These are phyloP conservation scores for Corella eumyota DNA, from an alignment of 23 tunicate species.

Conservation along the genomic window DNA sequence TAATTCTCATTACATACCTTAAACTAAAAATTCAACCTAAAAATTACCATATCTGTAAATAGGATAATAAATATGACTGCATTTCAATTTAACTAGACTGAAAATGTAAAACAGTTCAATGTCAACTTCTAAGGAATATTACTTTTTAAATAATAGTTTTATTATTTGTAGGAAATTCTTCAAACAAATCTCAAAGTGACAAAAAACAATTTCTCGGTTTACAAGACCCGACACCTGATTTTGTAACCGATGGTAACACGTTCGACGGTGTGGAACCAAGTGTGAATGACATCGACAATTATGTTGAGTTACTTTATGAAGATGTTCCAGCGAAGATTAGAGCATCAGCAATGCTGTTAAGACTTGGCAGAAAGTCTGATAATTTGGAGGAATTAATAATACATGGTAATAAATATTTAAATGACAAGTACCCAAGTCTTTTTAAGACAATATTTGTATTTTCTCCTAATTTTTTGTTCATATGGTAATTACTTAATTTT, in stretches of 20 bases:
- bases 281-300: conserved; percentile 79
- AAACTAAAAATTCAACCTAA: too few species aligned
- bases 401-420: too few species aligned
- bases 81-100: too few species aligned
- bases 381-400: conserved; percentile 83
- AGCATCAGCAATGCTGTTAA: conserved; percentile 61
- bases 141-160: too few species aligned
- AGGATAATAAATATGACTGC: too few species aligned
- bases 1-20: conserved; percentile 3
- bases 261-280: conserved; percentile 49
- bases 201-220: conserved; percentile 28
- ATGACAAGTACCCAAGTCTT: too few species aligned
- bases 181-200: conserved; percentile 8
- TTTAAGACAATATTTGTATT: too few species aligned
- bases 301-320: conserved; percentile 93
- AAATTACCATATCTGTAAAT: too few species aligned
- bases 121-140: too few species aligned
- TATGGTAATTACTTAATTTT: not conserved
- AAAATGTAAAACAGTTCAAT: too few species aligned
- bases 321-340: conserved; percentile 92
- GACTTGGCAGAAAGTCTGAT: conserved; percentile 87
- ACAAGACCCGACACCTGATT: conserved; percentile 60
- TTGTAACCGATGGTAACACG: conserved; percentile 11
- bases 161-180: too few species aligned
- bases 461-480: not conserved